A percentile compares a stretch with the other conserved stretches of the same genome.
Conservation (phyloP, 2,113 vertebrate genomes). For the Dascyllus trimaculatus region DNA sequence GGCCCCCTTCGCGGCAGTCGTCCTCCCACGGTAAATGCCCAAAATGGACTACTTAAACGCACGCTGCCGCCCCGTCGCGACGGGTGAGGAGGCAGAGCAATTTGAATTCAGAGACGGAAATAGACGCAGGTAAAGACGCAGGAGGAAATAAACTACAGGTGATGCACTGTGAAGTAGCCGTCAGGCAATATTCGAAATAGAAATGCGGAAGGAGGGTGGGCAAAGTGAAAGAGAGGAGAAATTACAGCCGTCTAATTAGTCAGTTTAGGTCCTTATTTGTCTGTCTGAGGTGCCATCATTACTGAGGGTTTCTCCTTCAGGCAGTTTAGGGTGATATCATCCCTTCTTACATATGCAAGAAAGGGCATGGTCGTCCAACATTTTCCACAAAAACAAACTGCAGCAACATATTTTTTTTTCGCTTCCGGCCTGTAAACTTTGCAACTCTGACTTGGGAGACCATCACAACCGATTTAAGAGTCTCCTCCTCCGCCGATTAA, state of each 20-base stretch:
- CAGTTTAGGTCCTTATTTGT: not conserved
- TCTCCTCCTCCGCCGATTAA: not conserved
- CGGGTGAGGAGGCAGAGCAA: conserved; percentile 45
- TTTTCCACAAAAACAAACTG: not conserved
- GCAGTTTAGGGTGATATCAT: not conserved
- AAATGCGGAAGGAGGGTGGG: not conserved
- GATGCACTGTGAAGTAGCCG: conserved; percentile 26
- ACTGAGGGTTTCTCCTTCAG: not conserved
- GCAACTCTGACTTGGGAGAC: not conserved
- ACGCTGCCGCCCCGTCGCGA: conserved; percentile 28
- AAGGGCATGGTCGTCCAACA: not conserved
- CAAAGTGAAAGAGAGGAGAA: not conserved
- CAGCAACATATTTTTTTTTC: not conserved
- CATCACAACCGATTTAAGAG: not conserved
- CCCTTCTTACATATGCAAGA: not conserved
- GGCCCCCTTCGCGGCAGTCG: conserved; percentile 59
- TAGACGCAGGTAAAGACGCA: conserved; percentile 27
- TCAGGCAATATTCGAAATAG: conserved; percentile 36
- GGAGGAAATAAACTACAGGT: conserved; percentile 33
- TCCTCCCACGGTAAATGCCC: conserved; percentile 53
- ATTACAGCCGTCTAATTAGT: not conserved
- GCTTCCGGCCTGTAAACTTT: not conserved
- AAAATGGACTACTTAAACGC: conserved; percentile 62
- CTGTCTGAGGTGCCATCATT: not conserved
- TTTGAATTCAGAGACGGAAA: conserved; percentile 50